Percentiles rank a stretch among this genome's conserved stretches.
Conservation (phyloP, 1,140 invertebrate species). For the Papilio polyxenes region DNA sequence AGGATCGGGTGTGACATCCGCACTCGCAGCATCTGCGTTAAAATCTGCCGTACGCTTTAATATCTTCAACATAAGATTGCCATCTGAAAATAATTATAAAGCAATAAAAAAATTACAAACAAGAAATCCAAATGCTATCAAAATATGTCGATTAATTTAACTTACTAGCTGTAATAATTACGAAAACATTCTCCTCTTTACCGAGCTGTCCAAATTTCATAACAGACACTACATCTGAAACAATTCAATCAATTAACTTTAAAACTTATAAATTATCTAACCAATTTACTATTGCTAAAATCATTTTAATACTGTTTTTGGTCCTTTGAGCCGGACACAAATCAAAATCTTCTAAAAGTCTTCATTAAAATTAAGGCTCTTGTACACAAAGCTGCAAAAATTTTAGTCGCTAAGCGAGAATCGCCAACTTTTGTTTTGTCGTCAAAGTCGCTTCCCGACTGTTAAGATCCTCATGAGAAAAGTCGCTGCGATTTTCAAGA, state of each 20-base stretch:
- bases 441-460: too few species aligned
- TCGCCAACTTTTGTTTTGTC: too few species aligned
- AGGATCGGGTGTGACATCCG: constrained; percentile 49
- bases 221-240: constrained; percentile 85
- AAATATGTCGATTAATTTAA: not conserved
- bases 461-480: too few species aligned
- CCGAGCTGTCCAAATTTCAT: constrained; percentile 95
- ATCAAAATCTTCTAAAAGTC: too few species aligned
- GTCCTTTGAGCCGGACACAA: not conserved
- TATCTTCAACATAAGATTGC: constrained; percentile 93
- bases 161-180: constrained; percentile 90
- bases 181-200: constrained; percentile 94
- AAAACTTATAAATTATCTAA: not conserved
- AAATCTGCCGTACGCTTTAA: constrained; percentile 95
- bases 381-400: too few species aligned
- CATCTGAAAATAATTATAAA: constrained; percentile 82
- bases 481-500: too few species aligned
- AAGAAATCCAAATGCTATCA: too few species aligned
- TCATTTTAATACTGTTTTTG: not conserved
- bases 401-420: too few species aligned
- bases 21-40: constrained; percentile 76
- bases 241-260: not conserved
- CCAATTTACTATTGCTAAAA: too few species aligned
- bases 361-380: too few species aligned
- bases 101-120: not conserved